Conservation (phyloP, 1,140 invertebrate genomes). For the Mizuhopecten yessoensis region DNA sequence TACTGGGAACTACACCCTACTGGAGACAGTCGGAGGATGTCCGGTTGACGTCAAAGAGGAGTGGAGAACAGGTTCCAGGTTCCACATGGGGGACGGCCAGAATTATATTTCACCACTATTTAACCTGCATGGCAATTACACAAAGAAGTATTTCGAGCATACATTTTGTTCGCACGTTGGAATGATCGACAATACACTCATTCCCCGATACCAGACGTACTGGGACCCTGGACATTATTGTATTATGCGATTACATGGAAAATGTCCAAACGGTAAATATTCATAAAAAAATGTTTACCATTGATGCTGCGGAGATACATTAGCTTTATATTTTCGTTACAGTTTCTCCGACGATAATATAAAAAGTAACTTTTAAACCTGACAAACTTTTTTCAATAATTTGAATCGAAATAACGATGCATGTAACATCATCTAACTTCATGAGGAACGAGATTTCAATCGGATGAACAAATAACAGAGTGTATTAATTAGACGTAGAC, state of each 20-base stretch:
- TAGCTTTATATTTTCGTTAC: no score
- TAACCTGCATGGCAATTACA: conserved; percentile 59
- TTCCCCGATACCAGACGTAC: conserved; percentile 64
- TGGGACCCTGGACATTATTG: conserved; percentile 66
- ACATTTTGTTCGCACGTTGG: conserved; percentile 59
- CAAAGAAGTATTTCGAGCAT: conserved; percentile 52
- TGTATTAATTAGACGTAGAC: no score
- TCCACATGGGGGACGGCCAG: conserved; percentile 56
- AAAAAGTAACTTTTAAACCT: no score
- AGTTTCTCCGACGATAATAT: no score
- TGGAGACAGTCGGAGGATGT: conserved; percentile 58
- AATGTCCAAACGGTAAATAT: conserved; percentile 59
- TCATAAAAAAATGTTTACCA: background rate
- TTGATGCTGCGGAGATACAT: no score
- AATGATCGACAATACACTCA: background rate
- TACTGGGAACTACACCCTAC: conserved; percentile 59
- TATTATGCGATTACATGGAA: conserved; percentile 58
- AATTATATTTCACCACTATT: conserved; percentile 56
- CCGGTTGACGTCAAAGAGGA: conserved; percentile 50
- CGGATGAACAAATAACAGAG: no score
- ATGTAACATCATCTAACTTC: no score
- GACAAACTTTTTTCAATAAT: no score
- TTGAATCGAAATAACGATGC: no score
- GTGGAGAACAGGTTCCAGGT: conserved; percentile 55
- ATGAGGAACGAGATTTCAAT: no score